Conservation (phyloP, 1,140 invertebrate species). For the Calliopsis andreniformis region DNA sequence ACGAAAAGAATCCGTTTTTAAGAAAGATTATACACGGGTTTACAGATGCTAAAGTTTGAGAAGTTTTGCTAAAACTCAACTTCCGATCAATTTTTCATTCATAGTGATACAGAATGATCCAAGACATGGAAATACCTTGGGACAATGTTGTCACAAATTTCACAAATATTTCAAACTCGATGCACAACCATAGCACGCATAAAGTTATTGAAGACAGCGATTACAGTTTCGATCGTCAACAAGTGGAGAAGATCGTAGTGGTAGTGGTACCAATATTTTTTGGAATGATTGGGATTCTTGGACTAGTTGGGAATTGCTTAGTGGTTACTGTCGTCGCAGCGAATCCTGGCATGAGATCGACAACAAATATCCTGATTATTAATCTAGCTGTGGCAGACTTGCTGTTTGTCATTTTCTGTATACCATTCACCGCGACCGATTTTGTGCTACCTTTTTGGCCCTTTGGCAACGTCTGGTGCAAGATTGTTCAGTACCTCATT, state of each 20-base stretch:
- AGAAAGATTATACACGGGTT: neutral
- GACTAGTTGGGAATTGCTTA: constrained; percentile 93
- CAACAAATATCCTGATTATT: constrained; percentile 95
- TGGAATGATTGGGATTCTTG: constrained; percentile 92
- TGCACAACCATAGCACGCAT: neutral
- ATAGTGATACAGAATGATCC: constrained; percentile 3
- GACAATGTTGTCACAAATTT: neutral
- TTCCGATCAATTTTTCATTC: neutral
- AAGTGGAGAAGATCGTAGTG: constrained; percentile 84
- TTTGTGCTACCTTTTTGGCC: constrained; percentile 94
- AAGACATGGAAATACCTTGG: constrained; percentile 28
- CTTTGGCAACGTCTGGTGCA: constrained; percentile 95
- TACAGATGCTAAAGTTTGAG: neutral
- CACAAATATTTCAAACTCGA: neutral
- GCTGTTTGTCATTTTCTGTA: constrained; percentile 97
- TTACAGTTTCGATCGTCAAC: constrained; percentile 68
- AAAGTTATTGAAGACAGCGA: neutral
- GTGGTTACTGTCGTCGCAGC: constrained; percentile 92
- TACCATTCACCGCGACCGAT: constrained; percentile 95
- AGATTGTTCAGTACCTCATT: constrained; percentile 91
- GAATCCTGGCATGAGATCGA: constrained; percentile 95
- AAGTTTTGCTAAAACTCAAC: no score
- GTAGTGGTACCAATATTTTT: constrained; percentile 93
- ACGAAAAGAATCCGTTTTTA: no score
- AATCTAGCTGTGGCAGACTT: constrained; percentile 95